Percentiles rank a stretch among this genome's conserved stretches.
Evolutionary conservation across 2,113 vertebrate genomes (phyloP).

Genomic region (Prochilodus magdalenae): DNA sequence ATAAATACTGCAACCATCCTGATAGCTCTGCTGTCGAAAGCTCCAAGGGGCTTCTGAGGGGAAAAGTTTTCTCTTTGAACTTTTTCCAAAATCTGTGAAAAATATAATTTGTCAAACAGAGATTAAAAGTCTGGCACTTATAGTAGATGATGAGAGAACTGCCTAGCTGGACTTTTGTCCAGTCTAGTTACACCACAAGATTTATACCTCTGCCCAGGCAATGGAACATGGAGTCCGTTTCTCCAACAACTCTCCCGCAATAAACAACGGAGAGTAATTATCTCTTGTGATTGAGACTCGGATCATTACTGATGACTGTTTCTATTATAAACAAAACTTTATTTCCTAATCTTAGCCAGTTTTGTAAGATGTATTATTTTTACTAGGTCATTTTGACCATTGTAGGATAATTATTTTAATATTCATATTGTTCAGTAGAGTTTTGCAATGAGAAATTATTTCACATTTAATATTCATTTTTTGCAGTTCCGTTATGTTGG

Average conservation of each 20-base stretch:
- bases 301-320: not conserved
- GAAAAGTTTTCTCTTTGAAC: not conserved
- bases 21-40: not conserved
- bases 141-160: not conserved
- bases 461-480: no score
- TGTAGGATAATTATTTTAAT: no score
- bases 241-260: not conserved
- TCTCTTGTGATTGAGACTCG: not conserved
- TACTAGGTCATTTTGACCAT: no score
- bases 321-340: not conserved
- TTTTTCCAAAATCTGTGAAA: not conserved
- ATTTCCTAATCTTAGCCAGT: no score
- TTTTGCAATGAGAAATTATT: no score
- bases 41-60: not conserved
- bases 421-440: no score
- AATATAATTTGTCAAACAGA: constrained; percentile 2
- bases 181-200: not conserved
- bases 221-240: not conserved
- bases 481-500: no score
- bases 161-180: not conserved
- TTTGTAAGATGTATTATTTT: no score
- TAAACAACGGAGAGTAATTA: not conserved
- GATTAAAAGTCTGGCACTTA: not conserved
- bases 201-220: not conserved
- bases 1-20: not conserved